These are phyloP conservation scores for Vespertilio murinus DNA, from an alignment of 2,797 vertebrate genomes.

Conservation along the genomic window DNA sequence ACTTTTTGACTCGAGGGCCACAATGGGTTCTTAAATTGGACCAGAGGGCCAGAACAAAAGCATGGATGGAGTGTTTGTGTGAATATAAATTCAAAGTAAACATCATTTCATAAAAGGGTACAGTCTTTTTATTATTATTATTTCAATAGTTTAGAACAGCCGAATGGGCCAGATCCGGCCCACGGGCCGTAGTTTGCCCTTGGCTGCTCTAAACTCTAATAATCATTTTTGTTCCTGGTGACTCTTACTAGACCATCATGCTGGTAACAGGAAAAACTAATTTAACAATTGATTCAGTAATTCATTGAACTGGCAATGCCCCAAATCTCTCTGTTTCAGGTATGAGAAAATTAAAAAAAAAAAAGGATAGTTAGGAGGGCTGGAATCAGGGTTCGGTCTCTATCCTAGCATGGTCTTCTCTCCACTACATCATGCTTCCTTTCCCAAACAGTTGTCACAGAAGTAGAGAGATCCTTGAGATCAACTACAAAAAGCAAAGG, in stretches of 20 bases:
- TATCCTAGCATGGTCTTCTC: background rate
- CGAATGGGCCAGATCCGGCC: too few species aligned
- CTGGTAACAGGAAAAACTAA: background rate
- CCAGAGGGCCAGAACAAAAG: too few species aligned
- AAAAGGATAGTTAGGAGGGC: background rate
- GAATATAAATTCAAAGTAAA: too few species aligned
- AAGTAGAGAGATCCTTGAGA: background rate
- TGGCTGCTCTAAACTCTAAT: background rate
- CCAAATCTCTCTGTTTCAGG: background rate
- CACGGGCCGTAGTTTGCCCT: too few species aligned
- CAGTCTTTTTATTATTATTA: too few species aligned
- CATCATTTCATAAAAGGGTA: too few species aligned
- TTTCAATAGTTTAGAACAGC: too few species aligned
- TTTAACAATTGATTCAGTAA: background rate
- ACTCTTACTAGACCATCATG: background rate
- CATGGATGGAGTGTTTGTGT: too few species aligned
- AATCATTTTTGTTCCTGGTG: background rate
- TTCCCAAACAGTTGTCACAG: background rate
- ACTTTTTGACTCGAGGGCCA: too few species aligned
- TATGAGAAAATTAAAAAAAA: background rate
- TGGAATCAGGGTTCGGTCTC: background rate
- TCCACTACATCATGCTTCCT: background rate
- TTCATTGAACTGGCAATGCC: background rate
- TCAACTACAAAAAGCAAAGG: background rate
- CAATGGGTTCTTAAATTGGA: too few species aligned